Evolutionary conservation across 2,113 vertebrate species (phyloP).

Genomic region (Centropus unirufus): DNA sequence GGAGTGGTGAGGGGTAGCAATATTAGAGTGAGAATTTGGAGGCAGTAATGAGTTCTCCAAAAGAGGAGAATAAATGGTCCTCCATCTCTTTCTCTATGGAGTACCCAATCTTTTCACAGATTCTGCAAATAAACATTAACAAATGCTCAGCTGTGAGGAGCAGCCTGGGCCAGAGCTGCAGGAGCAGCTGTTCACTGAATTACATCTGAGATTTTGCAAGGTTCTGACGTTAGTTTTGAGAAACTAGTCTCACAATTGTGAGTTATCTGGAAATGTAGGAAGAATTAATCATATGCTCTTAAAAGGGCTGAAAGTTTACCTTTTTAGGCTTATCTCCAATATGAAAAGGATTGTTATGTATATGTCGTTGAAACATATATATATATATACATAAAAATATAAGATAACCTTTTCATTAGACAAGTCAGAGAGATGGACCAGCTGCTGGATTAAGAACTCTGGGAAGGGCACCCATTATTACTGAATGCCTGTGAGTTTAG

Average conservation of each 20-base stretch:
- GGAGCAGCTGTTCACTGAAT: background rate
- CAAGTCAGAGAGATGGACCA: background rate
- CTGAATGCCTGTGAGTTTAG: background rate
- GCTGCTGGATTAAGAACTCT: background rate
- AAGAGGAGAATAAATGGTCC: background rate
- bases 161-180: background rate
- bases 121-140: background rate
- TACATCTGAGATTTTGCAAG: background rate
- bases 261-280: background rate
- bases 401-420: background rate
- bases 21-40: background rate
- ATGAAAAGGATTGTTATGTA: background rate
- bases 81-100: background rate
- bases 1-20: background rate
- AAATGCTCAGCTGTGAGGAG: background rate
- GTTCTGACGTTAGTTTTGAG: background rate
- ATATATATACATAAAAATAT: background rate
- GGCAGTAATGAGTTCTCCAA: background rate
- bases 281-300: background rate
- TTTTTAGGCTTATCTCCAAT: background rate
- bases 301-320: background rate
- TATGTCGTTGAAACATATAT: background rate
- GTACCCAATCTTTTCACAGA: background rate
- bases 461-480: background rate
- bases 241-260: background rate